Evolutionary conservation across 2,888 invertebrate genomes (phyloP).

Genomic region (Metopia argyrocephala): DNA sequence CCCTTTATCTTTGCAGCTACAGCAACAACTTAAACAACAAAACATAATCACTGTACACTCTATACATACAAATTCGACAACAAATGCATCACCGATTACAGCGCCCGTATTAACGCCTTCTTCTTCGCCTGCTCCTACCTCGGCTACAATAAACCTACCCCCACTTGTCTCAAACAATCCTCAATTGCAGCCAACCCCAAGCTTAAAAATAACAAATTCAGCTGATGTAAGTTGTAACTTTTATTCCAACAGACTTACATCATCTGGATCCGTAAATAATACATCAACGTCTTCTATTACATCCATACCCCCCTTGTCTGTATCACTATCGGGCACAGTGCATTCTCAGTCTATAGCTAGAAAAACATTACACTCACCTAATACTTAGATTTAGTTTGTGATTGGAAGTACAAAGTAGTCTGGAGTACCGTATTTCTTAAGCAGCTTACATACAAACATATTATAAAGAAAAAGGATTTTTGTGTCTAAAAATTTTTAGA

Average conservation of each 20-base stretch:
- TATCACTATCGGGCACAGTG: constrained; percentile 30
- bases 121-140: constrained; percentile 76
- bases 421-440: neutral
- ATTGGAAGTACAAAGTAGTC: neutral
- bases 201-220: constrained; percentile 20
- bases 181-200: neutral
- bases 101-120: constrained; percentile 64
- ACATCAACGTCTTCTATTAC: constrained; percentile 41
- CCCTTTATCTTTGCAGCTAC: constrained; percentile 59
- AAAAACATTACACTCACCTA: constrained; percentile 43
- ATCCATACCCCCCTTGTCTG: constrained; percentile 33
- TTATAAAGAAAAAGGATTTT: neutral
- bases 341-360: constrained; percentile 33
- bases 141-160: constrained; percentile 63
- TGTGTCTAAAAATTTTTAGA: too few relatives aligned
- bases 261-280: constrained; percentile 30
- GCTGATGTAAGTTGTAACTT: constrained; percentile 34
- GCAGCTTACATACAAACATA: neutral
- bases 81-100: constrained; percentile 62
- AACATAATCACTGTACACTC: constrained; percentile 69
- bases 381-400: constrained; percentile 19
- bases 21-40: constrained; percentile 66
- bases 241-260: constrained; percentile 50
- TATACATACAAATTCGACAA: constrained; percentile 61
- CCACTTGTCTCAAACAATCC: constrained; percentile 35